Evolutionary conservation across 2,113 vertebrate species (phyloP), one percentile per base, ranked within the genome.

Genomic region (Actenoides lindsayi): DNA sequence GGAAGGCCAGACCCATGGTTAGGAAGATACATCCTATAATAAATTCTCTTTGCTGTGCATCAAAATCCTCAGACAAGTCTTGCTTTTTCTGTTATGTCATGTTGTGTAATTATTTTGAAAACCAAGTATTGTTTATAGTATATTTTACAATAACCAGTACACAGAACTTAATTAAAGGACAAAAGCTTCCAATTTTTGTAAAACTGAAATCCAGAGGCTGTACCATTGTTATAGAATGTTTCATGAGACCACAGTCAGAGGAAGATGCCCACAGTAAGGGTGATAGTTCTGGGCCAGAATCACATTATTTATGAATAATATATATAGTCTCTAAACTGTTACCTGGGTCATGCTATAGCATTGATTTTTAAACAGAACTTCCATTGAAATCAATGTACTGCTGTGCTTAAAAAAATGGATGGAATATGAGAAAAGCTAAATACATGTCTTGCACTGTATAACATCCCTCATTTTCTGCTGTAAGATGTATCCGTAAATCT

Each of bases 311-410:
- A 27, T 78, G 57, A 93, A 91, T 96, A 91, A 68, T 69, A 89
- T 86, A 60, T 67, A 37, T 76, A 74, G 57, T 79, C 17, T 89
- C 51, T 93, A 84, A 96, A 46, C 76, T 92, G 63, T 93, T 91
- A 86, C 63, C 46, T 89, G 81, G 76, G 70, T 96, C 93, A 87
- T 96, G 60, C 31, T 74, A 81, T 30, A 51, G 31, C 67, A 97
- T 53, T 94, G 93, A 96, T 94, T 96, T 97, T 96, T 93, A 95
- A 96, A 84, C 35, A 71, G 73, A 79, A 83, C 27, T 85, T 95
- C 77, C 74, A 89, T 69, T 93, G 84, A 97, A 96, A 97, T 97
- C 93, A 89, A 87, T 94, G 71, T 84, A 25, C n/a, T 83, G 6
- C 67, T 85, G 62, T 85, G 77, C 64, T 90, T 94, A 94, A 92